Evolutionary conservation across 2,797 vertebrate genomes (phyloP), one percentile per base, ranked within the genome.

Genomic region (Streptopelia turtur): DNA sequence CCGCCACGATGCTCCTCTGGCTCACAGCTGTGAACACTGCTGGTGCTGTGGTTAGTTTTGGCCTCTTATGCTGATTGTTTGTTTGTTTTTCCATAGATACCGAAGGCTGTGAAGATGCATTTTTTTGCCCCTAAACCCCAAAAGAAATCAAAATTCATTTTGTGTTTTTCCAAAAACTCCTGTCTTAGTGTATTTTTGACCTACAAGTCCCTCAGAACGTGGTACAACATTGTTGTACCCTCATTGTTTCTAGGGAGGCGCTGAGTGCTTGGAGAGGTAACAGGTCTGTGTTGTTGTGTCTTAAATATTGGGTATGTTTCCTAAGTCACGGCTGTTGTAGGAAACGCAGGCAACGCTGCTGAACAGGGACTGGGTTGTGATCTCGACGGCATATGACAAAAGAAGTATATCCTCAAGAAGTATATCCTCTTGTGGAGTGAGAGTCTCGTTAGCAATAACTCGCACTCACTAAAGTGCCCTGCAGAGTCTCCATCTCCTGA

Each of bases 81-180:
- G 47, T 49, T 49, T 49, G 47, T 52, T 28, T 52, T 49, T 49
- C 47, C 1, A 1, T 30, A 23, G 37, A 2, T 5, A 2, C 20
- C 28, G 43, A 25, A 33, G 33, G 30, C 16, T 82, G n/a, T 16
- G 12, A 47, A 33, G 12, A 13, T 33, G 35, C 8, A 3, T 0
- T 20, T 76, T 76, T 71, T 14, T 68, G n/a, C 5, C 13, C 21
- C 27, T 11, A 13, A 53, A 11, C 59, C 28, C 0, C 0, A 6
- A 57, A 84, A 63, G 12, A 52, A 59, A 57, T 13, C 0, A 13
- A 41, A 68, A 28, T 18, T 0, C 50, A 25, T 41, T 43, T 25
- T 11, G 9, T 25, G 6, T n/a, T 76, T 59, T 12, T 8, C 10
- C 5, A 5, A 1, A 1, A 56, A 0, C 8, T 10, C 2, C 9